A percentile compares a stretch with the other conserved stretches of the same genome.
Conservation (phyloP, 2,888 invertebrate species). For the Neria commutata region DNA sequence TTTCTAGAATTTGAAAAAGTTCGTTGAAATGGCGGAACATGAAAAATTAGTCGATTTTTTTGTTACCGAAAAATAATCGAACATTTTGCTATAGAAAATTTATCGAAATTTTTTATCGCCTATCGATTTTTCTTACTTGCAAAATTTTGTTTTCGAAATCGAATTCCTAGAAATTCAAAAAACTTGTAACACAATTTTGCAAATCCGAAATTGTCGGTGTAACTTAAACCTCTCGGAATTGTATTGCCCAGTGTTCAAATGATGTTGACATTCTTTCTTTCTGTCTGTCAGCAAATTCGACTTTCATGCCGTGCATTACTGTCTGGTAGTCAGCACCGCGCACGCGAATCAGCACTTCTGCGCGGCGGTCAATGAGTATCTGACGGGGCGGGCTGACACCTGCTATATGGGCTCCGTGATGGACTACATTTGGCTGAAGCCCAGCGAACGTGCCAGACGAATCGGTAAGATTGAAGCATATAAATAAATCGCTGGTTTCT, state of each 20-base stretch:
- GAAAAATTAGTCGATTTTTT: no score
- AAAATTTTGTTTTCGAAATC: no score
- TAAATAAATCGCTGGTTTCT: slow-evolving; percentile 1
- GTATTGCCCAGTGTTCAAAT: neutral
- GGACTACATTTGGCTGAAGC: slow-evolving; percentile 51
- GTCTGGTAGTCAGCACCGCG: slow-evolving; percentile 51
- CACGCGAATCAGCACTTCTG: slow-evolving; percentile 47
- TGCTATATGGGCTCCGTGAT: slow-evolving; percentile 39
- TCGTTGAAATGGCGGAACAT: no score
- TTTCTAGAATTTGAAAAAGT: no score
- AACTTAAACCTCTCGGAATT: neutral
- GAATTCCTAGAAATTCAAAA: neutral
- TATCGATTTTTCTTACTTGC: no score
- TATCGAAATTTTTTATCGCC: no score
- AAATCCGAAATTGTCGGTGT: slow-evolving; percentile 26
- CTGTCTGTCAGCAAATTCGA: slow-evolving; percentile 53
- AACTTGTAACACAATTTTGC: neutral
- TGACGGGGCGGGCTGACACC: slow-evolving; percentile 32
- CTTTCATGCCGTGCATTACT: slow-evolving; percentile 60
- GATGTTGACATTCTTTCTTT: neutral
- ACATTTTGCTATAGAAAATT: no score
- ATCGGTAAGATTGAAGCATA: slow-evolving; percentile 42
- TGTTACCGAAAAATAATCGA: no score
- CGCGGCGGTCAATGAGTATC: slow-evolving; percentile 42
- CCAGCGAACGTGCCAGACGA: slow-evolving; percentile 48